These are phyloP conservation scores for Pitta sordida DNA, from an alignment of 2,113 vertebrate genomes.

Conservation along the genomic window DNA sequence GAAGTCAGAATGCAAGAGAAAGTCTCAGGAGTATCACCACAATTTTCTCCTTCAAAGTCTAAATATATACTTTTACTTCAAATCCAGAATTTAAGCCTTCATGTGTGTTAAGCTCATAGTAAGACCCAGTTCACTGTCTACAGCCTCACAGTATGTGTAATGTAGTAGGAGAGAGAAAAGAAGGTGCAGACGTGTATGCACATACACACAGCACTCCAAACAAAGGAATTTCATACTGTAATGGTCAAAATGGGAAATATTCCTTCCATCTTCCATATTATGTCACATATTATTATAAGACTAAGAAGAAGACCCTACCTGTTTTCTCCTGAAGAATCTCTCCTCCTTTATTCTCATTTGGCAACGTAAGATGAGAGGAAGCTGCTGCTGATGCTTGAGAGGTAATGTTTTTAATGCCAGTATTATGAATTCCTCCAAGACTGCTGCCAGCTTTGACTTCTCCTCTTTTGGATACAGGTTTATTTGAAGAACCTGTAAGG, in stretches of 20 bases:
- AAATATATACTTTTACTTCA: background rate
- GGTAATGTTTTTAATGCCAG: slow-evolving; percentile 53
- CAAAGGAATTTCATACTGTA: background rate
- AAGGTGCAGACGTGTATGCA: background rate
- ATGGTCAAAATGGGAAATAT: background rate
- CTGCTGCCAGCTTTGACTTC: slow-evolving; percentile 57
- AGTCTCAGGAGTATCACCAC: background rate
- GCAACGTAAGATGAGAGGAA: slow-evolving; percentile 34
- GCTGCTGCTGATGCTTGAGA: slow-evolving; percentile 4
- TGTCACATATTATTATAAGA: background rate
- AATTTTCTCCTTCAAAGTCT: background rate
- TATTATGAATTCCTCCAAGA: slow-evolving; percentile 55
- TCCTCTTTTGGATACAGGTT: slow-evolving; percentile 74
- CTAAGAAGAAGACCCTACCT: slow-evolving; percentile 48
- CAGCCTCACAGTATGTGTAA: background rate
- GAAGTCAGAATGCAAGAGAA: background rate
- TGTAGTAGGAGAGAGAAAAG: background rate
- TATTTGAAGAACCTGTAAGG: slow-evolving; percentile 74
- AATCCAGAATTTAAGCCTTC: background rate
- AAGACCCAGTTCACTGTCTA: background rate
- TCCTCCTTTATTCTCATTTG: slow-evolving; percentile 59
- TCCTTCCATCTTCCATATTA: background rate
- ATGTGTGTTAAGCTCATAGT: background rate
- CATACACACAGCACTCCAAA: background rate
- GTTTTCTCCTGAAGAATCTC: slow-evolving; percentile 62